These are phyloP conservation scores for Saturnia pavonia DNA, from an alignment of 2,888 invertebrate genomes.

Conservation along the genomic window DNA sequence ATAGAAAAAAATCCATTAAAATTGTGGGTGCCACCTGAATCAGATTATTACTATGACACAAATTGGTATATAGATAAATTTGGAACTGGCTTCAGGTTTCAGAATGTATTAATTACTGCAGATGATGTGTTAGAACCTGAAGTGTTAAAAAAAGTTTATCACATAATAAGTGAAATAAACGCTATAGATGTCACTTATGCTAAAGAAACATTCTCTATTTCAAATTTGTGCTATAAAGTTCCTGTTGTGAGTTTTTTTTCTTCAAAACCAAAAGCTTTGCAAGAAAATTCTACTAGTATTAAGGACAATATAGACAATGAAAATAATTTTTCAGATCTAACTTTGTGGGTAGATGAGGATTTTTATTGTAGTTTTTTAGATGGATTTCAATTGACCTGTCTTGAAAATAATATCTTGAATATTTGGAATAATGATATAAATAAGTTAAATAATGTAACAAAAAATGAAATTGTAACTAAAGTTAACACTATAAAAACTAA, in stretches of 20 bases:
- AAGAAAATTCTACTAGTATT: slow-evolving; percentile 27
- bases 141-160: slow-evolving; percentile 76
- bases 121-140: slow-evolving; percentile 85
- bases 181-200: slow-evolving; percentile 54
- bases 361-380: slow-evolving; percentile 85
- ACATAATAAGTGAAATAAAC: slow-evolving; percentile 77
- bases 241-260: slow-evolving; percentile 69
- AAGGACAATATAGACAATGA: slow-evolving; percentile 36
- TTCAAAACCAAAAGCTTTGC: slow-evolving; percentile 48
- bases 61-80: slow-evolving; percentile 87
- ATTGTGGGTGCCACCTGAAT: slow-evolving; percentile 88
- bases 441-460: slow-evolving; percentile 77
- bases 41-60: slow-evolving; percentile 85
- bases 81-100: slow-evolving; percentile 83
- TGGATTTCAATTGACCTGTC: slow-evolving; percentile 83
- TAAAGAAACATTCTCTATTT: slow-evolving; percentile 47
- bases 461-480: slow-evolving; percentile 82
- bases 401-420: slow-evolving; percentile 85
- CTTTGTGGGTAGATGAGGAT: slow-evolving; percentile 78
- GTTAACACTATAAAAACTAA: slow-evolving; percentile 83
- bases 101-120: slow-evolving; percentile 84
- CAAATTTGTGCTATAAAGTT: slow-evolving; percentile 71
- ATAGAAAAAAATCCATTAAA: slow-evolving; percentile 89
- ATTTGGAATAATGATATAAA: slow-evolving; percentile 85
- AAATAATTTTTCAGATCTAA: slow-evolving; percentile 78